Conservation (phyloP, 1,140 invertebrate genomes). For the Cydia amplana region DNA sequence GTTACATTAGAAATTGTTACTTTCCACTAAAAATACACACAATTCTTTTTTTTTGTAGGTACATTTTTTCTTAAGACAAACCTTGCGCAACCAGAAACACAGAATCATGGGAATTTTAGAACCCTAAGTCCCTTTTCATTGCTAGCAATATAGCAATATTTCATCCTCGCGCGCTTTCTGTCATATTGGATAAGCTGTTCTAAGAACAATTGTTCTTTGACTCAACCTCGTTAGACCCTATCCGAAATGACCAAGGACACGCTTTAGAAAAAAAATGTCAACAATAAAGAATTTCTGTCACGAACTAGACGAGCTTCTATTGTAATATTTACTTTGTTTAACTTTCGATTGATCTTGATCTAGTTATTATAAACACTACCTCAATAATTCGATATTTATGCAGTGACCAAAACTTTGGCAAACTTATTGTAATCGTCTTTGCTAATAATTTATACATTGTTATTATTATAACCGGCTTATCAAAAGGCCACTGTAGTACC, state of each 20-base stretch:
- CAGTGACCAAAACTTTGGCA: no score
- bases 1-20: not conserved
- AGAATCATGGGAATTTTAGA: constrained; percentile 69
- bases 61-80: constrained; percentile 36
- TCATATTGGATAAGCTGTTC: constrained; percentile 37
- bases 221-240: constrained; percentile 54
- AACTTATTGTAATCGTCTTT: no score
- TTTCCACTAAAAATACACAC: not conserved
- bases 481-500: no score
- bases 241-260: constrained; percentile 67
- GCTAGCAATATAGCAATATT: constrained; percentile 69
- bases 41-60: not conserved
- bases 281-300: constrained; percentile 64
- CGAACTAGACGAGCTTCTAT: constrained; percentile 51
- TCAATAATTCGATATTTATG: not conserved
- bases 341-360: constrained; percentile 58
- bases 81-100: constrained; percentile 65
- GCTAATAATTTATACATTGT: no score
- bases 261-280: constrained; percentile 58
- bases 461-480: no score
- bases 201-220: constrained; percentile 46
- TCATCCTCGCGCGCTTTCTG: constrained; percentile 58
- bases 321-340: constrained; percentile 49
- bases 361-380: constrained; percentile 36
- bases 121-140: constrained; percentile 59